phyloP scores from a whole-genome alignment of 2,113 vertebrate genomes.

The Salvator merianae region DNA sequence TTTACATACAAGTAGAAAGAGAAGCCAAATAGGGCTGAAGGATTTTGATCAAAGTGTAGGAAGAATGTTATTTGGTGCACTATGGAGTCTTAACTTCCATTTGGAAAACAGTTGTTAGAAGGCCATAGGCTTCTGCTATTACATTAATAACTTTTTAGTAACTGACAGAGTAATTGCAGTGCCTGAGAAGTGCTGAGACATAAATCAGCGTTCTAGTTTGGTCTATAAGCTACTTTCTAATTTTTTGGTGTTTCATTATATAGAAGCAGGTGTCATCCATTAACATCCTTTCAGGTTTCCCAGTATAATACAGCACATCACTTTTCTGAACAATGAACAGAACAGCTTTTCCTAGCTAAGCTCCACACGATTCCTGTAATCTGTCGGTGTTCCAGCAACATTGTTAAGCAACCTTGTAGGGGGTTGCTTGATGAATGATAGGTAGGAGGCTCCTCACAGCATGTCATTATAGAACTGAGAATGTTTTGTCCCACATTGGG shows the following conservation, averaged over 20 bases:
- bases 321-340: constrained; percentile 17
- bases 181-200: constrained; percentile 2
- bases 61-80: neutral
- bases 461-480: constrained; percentile 36
- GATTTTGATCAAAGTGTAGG: too few relatives aligned
- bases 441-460: constrained; percentile 28
- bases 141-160: neutral
- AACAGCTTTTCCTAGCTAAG: constrained; percentile 10
- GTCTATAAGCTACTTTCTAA: constrained; percentile 23
- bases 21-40: too few relatives aligned
- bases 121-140: neutral
- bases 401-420: constrained; percentile 28
- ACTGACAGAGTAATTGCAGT: neutral
- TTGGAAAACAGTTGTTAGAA: neutral
- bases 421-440: constrained; percentile 16
- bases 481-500: neutral
- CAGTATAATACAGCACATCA: neutral
- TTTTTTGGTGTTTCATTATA: constrained; percentile 9
- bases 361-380: constrained; percentile 36
- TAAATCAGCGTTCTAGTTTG: neutral
- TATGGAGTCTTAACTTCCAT: neutral
- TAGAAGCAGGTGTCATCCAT: constrained; percentile 3
- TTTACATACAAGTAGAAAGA: too few relatives aligned
- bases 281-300: constrained; percentile 19
- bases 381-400: neutral